Conservation (phyloP, 2,113 vertebrate species). For the Bucco capensis region DNA sequence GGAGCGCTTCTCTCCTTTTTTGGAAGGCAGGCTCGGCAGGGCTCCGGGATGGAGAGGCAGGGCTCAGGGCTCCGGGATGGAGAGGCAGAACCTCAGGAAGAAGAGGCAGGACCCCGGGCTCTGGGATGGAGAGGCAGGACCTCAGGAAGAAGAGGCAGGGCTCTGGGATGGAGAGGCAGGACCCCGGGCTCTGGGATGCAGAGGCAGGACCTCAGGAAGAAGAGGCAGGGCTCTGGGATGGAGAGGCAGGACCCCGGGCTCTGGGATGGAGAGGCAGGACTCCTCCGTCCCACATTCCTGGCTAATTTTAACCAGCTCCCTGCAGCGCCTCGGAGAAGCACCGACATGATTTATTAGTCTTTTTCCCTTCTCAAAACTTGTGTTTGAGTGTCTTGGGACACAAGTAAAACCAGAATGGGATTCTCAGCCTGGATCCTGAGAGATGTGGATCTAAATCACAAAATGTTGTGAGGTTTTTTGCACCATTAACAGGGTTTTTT, state of each 20-base stretch:
- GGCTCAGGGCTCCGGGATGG: neutral
- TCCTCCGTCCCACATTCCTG: slow-evolving; percentile 55
- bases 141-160: too few species aligned
- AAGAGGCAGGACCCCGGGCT: too few species aligned
- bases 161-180: neutral
- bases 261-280: neutral
- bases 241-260: neutral
- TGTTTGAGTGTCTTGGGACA: neutral
- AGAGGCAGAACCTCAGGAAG: neutral
- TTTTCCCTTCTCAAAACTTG: slow-evolving; percentile 27
- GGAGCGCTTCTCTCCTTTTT: neutral
- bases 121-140: neutral
- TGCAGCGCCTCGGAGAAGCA: neutral
- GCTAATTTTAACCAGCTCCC: slow-evolving; percentile 68
- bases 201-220: neutral
- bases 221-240: too few species aligned
- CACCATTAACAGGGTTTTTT: neutral
- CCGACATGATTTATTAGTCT: slow-evolving; percentile 30
- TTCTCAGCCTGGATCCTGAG: neutral
- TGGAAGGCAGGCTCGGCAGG: neutral
- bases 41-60: neutral
- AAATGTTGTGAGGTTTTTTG: rapidly evolving
- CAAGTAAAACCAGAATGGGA: slow-evolving; percentile 43
- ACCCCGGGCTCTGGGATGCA: neutral
- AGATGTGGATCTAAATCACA: neutral